Evolutionary conservation across 2,888 invertebrate species (phyloP).

Genomic region (Tenthredo notha): DNA sequence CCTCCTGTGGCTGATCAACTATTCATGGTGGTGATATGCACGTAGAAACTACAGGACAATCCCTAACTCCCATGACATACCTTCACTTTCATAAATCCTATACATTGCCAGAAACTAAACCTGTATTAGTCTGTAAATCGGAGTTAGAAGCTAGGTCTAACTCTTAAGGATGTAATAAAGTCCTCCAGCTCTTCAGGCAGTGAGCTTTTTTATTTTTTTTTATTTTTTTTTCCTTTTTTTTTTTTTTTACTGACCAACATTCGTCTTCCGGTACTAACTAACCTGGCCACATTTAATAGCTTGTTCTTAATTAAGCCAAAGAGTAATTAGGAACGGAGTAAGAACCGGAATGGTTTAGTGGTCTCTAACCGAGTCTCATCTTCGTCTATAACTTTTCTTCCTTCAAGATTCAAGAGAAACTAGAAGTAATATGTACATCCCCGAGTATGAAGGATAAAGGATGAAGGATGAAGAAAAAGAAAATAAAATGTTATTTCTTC

Average conservation of each 20-base stretch:
- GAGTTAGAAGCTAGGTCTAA: not conserved
- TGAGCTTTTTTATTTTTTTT: not conserved
- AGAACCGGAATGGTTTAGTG: conserved; percentile 29
- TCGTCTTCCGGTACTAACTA: conserved; percentile 22
- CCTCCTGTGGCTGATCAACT: conserved; percentile 30
- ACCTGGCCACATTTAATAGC: conserved; percentile 35
- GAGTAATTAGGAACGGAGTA: conserved; percentile 38
- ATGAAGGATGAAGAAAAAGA: no score
- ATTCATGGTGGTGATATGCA: conserved; percentile 44
- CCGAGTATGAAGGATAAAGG: not conserved
- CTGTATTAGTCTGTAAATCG: not conserved
- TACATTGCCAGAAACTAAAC: not conserved
- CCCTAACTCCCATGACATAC: not conserved
- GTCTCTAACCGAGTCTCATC: conserved; percentile 28
- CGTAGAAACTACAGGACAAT: not conserved
- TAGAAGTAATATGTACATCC: not conserved
- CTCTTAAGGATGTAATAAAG: not conserved
- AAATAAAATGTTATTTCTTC: conserved; percentile 53
- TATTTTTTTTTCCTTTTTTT: not conserved
- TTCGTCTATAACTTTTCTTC: conserved; percentile 40
- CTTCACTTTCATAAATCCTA: not conserved
- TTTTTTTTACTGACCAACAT: conserved; percentile 10
- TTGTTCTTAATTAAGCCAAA: conserved; percentile 44
- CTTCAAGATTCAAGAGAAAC: not conserved
- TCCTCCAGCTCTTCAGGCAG: not conserved